Percentiles rank a stretch among this genome's conserved stretches.
Conservation (phyloP, 2,797 vertebrate species). For the Lagodon rhomboides region DNA sequence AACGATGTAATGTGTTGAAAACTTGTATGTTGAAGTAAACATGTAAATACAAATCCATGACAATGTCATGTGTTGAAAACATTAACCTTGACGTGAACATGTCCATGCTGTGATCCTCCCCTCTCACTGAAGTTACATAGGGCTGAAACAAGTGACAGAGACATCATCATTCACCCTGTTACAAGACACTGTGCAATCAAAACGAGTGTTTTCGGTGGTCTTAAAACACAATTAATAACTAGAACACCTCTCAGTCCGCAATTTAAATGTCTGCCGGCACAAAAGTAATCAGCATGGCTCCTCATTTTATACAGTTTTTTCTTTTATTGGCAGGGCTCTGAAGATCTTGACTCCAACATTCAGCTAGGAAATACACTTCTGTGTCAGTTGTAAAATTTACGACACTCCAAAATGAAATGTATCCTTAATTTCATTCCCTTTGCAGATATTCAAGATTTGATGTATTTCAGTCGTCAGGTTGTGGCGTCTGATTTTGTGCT, state of each 20-base stretch:
- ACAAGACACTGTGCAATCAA: too few species aligned
- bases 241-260: background rate
- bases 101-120: too few species aligned
- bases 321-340: background rate
- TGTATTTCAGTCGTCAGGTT: background rate
- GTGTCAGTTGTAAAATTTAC: background rate
- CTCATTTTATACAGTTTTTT: background rate
- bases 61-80: too few species aligned
- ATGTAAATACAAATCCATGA: too few species aligned
- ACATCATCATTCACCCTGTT: too few species aligned
- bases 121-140: too few species aligned
- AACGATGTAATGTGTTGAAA: too few species aligned
- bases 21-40: too few species aligned
- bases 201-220: background rate
- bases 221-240: background rate
- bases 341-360: constrained; percentile 11
- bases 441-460: constrained; percentile 4
- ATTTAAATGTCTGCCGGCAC: background rate
- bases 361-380: background rate
- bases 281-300: background rate
- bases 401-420: background rate
- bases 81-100: too few species aligned
- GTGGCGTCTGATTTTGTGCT: background rate
- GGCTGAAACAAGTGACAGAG: too few species aligned
- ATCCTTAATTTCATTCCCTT: constrained; percentile 10